Conservation (phyloP, 1,140 invertebrate genomes). For the Philopotamus ludificatus region DNA sequence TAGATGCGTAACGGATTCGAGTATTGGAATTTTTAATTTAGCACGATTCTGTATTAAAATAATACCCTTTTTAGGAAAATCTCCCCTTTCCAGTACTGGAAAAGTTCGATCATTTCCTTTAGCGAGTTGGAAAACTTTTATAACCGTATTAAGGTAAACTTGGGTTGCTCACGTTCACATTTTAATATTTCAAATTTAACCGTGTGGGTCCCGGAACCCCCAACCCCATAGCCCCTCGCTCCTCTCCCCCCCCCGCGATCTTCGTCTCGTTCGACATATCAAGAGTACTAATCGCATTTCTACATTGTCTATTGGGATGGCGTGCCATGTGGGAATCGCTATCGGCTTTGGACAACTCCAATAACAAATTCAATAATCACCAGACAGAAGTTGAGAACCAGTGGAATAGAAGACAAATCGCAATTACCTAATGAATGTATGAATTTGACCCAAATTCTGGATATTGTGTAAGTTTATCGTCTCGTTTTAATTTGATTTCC, state of each 20-base stretch:
- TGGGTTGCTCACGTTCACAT: slow-evolving; percentile 37
- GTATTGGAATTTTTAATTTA: too few species aligned
- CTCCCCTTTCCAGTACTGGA: too few species aligned
- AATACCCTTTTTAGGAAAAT: slow-evolving; percentile 25
- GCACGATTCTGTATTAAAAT: slow-evolving; percentile 19
- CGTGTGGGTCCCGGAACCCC: background rate
- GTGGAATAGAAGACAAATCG: too few species aligned
- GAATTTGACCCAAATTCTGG: too few species aligned
- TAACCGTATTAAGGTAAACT: slow-evolving; percentile 40
- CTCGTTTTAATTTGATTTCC: too few species aligned
- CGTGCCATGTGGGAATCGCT: background rate
- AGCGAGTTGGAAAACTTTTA: slow-evolving; percentile 30
- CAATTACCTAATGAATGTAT: too few species aligned
- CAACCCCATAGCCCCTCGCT: background rate
- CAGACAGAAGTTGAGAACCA: too few species aligned
- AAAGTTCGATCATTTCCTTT: slow-evolving; percentile 36
- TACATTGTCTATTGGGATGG: background rate
- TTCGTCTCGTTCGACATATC: slow-evolving; percentile 5
- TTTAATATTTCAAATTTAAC: slow-evolving; percentile 39
- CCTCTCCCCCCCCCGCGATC: background rate
- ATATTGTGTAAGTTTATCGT: too few species aligned
- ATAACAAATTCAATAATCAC: too few species aligned
- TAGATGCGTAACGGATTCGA: too few species aligned
- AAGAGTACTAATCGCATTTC: slow-evolving; percentile 2
- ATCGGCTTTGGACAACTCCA: background rate